These are phyloP conservation scores for Melanophora roralis DNA, from an alignment of 2,888 invertebrate genomes.

Conservation along the genomic window DNA sequence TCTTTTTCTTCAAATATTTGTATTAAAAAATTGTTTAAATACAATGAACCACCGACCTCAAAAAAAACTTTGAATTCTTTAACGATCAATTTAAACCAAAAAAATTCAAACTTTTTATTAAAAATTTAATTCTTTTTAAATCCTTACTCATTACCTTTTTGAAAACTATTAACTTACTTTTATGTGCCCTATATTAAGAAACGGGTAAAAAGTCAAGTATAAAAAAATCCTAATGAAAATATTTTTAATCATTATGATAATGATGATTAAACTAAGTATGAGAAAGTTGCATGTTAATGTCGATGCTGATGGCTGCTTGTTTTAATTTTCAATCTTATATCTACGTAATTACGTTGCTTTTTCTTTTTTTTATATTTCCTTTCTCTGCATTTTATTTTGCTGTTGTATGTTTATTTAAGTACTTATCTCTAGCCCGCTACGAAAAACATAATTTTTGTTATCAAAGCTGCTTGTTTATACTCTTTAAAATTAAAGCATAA, in stretches of 20 bases:
- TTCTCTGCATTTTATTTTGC: not conserved
- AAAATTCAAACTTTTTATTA: too few relatives aligned
- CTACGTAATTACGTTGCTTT: constrained; percentile 7
- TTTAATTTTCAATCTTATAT: constrained; percentile 15
- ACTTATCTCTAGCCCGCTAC: not conserved
- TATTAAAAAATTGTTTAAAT: too few relatives aligned
- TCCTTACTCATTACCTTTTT: too few relatives aligned
- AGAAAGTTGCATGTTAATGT: not conserved
- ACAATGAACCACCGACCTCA: too few relatives aligned
- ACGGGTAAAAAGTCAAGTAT: not conserved
- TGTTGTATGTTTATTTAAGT: constrained; percentile 16
- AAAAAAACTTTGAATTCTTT: not conserved
- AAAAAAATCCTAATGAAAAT: not conserved
- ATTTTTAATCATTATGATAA: not conserved
- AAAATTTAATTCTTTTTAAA: too few relatives aligned
- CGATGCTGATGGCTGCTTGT: constrained; percentile 1
- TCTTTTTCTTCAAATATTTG: too few relatives aligned
- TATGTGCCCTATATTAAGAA: not conserved
- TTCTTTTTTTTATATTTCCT: not conserved
- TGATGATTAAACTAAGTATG: not conserved
- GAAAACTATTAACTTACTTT: not conserved
- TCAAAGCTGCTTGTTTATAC: not conserved
- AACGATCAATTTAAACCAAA: not conserved
- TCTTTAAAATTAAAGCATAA: constrained; percentile 7
- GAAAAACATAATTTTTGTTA: not conserved